Evolutionary conservation across 2,113 vertebrate genomes (phyloP), one percentile per base, ranked within the genome.

Genomic region (Atractosteus spatula): DNA sequence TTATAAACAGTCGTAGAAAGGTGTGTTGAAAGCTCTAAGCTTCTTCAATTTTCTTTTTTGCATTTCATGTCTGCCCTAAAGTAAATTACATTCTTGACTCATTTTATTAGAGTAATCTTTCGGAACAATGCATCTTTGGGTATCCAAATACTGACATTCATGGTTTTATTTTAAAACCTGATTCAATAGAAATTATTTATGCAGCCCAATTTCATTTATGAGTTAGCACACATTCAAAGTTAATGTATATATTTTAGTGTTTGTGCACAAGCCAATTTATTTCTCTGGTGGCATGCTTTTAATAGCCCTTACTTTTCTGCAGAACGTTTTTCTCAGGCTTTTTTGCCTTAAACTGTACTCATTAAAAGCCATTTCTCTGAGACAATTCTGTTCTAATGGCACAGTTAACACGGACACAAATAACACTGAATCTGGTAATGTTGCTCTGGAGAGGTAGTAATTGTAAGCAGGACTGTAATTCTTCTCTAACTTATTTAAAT

Each of bases 341-440:
- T 71, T 0, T 12, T 0, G 11, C 76, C 44, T 69, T 55, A 17
- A 75, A 43, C 66, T 62, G 7, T 0, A 0, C 68, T 63, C 74
- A 56, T 6, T 71, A 71, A 43, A 75, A 75, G 61, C 62, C 17
- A 76, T 67, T 74, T 43, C 76, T 62, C 70, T 71, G 51, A 55
- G 0, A 47, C 64, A 55, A 69, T 57, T 75, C 51, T 51, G 65
- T 2, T 3, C 0, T 0, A 62, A 16, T 59, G 56, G 56, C n/a
- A n/a, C 7, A 12, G 7, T 12, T 8, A 59, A 4, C 56, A 59
- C 11, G 13, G 11, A 14, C 56, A 59, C 4, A 29, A 29, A 29
- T 59, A 59, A 7, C 4, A 59, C 1, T 12, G 56, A 14, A 59
- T 12, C 13, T 59, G 56, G 7, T 59, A 59, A 59, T 59, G 56